Conservation (phyloP, 1,140 invertebrate species). For the Aradophagus sp. region DNA sequence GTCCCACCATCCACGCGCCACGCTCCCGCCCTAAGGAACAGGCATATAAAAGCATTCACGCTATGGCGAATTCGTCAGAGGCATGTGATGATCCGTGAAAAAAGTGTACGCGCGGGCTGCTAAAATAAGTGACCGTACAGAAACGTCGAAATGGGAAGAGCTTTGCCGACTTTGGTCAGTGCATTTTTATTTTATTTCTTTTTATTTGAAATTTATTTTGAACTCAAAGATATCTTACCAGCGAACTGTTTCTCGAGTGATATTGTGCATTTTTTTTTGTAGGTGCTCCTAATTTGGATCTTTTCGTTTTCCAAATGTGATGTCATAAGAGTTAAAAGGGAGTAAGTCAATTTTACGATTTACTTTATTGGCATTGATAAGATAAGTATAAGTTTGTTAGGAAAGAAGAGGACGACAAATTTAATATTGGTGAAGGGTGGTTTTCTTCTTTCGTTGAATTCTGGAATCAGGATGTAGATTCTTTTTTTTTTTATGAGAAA, state of each 20-base stretch:
- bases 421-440: background rate
- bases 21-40: conserved; percentile 29
- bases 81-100: conserved; percentile 46
- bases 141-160: conserved; percentile 31
- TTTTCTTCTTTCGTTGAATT: background rate
- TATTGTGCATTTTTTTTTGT: conserved; percentile 18
- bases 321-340: conserved; percentile 46
- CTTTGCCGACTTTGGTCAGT: conserved; percentile 43
- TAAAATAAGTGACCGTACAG: conserved; percentile 6
- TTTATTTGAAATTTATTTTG: background rate
- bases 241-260: background rate
- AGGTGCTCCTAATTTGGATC: conserved; percentile 38
- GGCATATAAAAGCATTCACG: conserved; percentile 52
- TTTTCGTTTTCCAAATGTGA: conserved; percentile 25
- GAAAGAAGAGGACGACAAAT: too few relatives aligned
- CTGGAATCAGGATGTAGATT: conserved; percentile 1
- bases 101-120: conserved; percentile 26
- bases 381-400: too few relatives aligned
- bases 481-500: background rate
- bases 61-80: conserved; percentile 49
- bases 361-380: too few relatives aligned
- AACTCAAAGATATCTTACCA: too few relatives aligned
- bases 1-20: conserved; percentile 35
- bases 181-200: background rate
- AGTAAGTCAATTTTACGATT: conserved; percentile 25